phyloP scores from a whole-genome alignment of 2,888 invertebrate genomes.

The Lochmaea crataegi region DNA sequence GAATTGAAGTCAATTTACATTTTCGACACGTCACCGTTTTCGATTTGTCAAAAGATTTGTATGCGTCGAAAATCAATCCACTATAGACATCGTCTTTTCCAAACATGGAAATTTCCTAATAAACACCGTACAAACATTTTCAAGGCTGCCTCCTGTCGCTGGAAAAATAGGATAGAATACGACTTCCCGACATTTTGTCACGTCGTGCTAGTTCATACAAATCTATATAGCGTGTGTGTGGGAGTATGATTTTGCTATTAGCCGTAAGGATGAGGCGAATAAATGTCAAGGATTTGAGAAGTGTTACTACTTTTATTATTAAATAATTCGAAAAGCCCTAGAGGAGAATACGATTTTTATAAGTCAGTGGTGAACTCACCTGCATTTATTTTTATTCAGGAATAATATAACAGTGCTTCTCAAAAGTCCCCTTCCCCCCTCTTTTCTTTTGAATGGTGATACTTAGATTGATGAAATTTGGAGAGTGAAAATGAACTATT shows the following conservation, averaged over 20 bases:
- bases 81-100: slow-evolving; percentile 21
- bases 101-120: slow-evolving; percentile 35
- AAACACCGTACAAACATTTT: slow-evolving; percentile 29
- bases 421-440: no score
- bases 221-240: slow-evolving; percentile 17
- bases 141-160: slow-evolving; percentile 12
- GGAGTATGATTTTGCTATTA: slow-evolving; percentile 5
- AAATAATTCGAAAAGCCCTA: neutral
- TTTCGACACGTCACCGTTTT: slow-evolving; percentile 6
- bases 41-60: slow-evolving; percentile 28
- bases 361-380: no score
- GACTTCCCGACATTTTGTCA: slow-evolving; percentile 33
- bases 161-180: slow-evolving; percentile 30
- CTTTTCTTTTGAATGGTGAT: no score
- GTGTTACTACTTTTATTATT: neutral
- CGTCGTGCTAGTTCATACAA: slow-evolving; percentile 31
- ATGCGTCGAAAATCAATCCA: slow-evolving; percentile 15
- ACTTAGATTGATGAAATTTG: no score
- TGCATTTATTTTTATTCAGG: no score
- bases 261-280: neutral
- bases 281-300: neutral
- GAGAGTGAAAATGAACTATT: no score
- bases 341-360: no score
- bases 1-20: slow-evolving; percentile 12
- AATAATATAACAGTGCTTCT: no score